Base-by-base conservation (phyloP, 23 tunicate genomes). In the Oikopleura vanhoeffeni region DNA sequence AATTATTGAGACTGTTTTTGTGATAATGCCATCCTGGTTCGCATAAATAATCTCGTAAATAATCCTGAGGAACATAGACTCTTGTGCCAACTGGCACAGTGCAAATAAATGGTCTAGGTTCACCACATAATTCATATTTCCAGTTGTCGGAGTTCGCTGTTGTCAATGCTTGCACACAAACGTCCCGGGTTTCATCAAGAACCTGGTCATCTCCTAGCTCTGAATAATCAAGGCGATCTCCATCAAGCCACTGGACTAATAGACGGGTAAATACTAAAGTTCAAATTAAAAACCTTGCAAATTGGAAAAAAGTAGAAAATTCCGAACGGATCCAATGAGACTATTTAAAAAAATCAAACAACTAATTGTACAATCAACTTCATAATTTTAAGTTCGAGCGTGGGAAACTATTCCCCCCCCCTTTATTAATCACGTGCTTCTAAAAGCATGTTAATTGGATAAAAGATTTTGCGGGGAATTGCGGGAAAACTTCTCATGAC, bases 91-190 rank as follows among this genome's bases (percentile, higher is more conserved):
- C 79, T 28, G 34, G 27, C 32, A 30, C 79, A 3, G 3, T 18
- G 79, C 79, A 71, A 71, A 71, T 32, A 71, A 71, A 71, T 30
- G 79, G 35, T 32, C 79, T 28, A 4, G 35, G 3, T 18, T 71
- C 32, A 13, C 38, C 79, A 71, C 79, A 71, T 18, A 18, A 71
- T 2, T 18, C 38, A 71, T 71, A 18, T 38, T 71, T 33, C 79
- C 79, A 71, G 38, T 71, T 71, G 38, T 38, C 79, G 3, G 27
- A 33, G 34, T 38, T 32, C 34, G 79, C 79, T 2, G 38, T 71
- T 71, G 79, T 71, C 79, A 71, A 30, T 2, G 79, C 79, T 71
- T 71, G 36, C 4, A 71, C 79, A 38, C 79, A 71, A 24, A 2
- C 36, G 38, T 71, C 35, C 34, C 32, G 2, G 4, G 79, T 71